phyloP scores from a whole-genome alignment of 2,888 invertebrate genomes.

The Drosophila kanekoi region DNA sequence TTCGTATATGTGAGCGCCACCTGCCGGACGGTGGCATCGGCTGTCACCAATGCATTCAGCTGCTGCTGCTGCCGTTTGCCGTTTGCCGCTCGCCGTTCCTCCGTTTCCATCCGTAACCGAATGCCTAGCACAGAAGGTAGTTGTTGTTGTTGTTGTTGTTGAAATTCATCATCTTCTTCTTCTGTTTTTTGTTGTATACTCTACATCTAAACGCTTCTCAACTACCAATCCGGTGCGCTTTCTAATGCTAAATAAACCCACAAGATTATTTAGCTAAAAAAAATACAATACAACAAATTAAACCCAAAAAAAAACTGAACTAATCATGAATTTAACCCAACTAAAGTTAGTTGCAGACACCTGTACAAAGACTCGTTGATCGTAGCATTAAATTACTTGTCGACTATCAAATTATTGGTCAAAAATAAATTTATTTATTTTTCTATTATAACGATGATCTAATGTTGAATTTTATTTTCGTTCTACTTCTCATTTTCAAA shows the following conservation, averaged over 20 bases:
- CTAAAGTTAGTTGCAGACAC: conserved; percentile 58
- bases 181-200: conserved; percentile 32
- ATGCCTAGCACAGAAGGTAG: conserved; percentile 66
- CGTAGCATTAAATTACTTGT: conserved; percentile 58
- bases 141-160: conserved; percentile 48
- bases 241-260: conserved; percentile 61
- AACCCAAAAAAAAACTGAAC: conserved; percentile 35
- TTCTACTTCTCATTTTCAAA: conserved; percentile 4
- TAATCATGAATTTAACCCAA: conserved; percentile 61
- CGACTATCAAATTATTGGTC: conserved; percentile 59
- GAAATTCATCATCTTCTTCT: conserved; percentile 39
- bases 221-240: conserved; percentile 60
- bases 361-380: conserved; percentile 54
- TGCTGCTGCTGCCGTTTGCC: conserved; percentile 21
- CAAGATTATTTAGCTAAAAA: conserved; percentile 44
- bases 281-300: conserved; percentile 14
- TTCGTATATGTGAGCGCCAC: conserved; percentile 54
- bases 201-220: conserved; percentile 53
- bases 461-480: conserved; percentile 52
- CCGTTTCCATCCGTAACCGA: conserved; percentile 47
- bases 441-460: conserved; percentile 50
- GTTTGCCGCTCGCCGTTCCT: conserved; percentile 23
- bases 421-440: conserved; percentile 66
- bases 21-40: conserved; percentile 43
- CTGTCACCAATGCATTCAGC: conserved; percentile 56